phyloP scores from a whole-genome alignment of 2,888 invertebrate genomes.

The Euplexia lucipara region DNA sequence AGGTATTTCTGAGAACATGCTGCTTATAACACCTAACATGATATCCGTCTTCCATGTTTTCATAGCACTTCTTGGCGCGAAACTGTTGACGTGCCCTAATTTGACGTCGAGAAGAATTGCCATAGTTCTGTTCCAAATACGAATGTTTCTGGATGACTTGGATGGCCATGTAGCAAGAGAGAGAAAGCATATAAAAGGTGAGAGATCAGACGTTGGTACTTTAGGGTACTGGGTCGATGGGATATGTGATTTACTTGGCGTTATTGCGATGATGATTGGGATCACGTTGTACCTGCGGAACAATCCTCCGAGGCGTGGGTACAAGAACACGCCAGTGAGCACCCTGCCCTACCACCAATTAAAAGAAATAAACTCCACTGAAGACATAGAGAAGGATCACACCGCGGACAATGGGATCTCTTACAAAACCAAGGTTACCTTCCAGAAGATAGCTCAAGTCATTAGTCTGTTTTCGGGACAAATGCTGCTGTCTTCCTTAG shows the following conservation, averaged over 20 bases:
- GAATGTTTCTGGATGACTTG: conserved; percentile 96
- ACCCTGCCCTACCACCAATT: conserved; percentile 88
- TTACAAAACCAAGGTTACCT: conserved; percentile 93
- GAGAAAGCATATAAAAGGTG: conserved; percentile 94
- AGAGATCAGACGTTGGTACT: conserved; percentile 95
- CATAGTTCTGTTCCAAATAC: conserved; percentile 94
- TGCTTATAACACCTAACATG: conserved; percentile 95
- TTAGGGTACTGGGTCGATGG: conserved; percentile 96
- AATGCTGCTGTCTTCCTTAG: conserved; percentile 93
- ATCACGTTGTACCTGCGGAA: conserved; percentile 93
- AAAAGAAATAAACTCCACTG: conserved; percentile 83
- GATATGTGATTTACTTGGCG: conserved; percentile 95
- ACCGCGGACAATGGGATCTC: conserved; percentile 89
- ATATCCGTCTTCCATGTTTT: conserved; percentile 95
- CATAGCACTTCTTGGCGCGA: conserved; percentile 94
- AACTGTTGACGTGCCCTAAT: conserved; percentile 94
- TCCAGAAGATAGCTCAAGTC: conserved; percentile 92
- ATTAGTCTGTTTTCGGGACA: conserved; percentile 93
- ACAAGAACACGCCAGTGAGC: conserved; percentile 92
- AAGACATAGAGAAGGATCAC: conserved; percentile 86
- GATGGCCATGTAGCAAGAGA: conserved; percentile 97
- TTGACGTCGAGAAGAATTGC: conserved; percentile 93
- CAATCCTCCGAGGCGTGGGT: conserved; percentile 94
- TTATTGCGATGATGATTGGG: conserved; percentile 93
- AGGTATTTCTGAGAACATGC: conserved; percentile 91